Percentiles rank a stretch among this genome's conserved stretches.
These are phyloP conservation scores for Pterobdella sp. DNA, from an alignment of 2,888 invertebrate species.

Conservation along the genomic window DNA sequence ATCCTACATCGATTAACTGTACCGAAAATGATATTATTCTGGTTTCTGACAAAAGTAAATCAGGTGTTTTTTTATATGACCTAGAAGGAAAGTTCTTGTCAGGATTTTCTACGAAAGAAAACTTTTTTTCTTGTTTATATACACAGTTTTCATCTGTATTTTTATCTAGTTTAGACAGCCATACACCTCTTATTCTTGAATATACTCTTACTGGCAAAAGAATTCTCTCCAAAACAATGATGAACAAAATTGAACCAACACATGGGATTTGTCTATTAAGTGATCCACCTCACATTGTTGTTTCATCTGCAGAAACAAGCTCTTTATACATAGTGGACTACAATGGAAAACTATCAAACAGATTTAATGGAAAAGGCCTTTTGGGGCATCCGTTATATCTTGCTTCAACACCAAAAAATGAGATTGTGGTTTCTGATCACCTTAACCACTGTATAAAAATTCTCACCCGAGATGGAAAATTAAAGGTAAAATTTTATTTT, in stretches of 20 bases:
- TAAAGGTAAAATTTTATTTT: conserved; percentile 26
- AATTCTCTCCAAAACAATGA: conserved; percentile 9
- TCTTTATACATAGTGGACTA: conserved; percentile 25
- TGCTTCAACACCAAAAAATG: conserved; percentile 30
- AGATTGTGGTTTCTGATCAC: conserved; percentile 34
- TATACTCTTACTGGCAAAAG: conserved; percentile 27
- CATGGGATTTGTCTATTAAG: conserved; percentile 30
- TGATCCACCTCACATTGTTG: conserved; percentile 25
- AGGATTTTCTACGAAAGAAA: conserved; percentile 21
- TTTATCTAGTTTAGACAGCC: conserved; percentile 20
- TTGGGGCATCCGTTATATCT: conserved; percentile 33
- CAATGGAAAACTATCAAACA: conserved; percentile 29
- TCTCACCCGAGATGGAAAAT: conserved; percentile 30
- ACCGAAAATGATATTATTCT: conserved; percentile 23
- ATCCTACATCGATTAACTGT: conserved; percentile 28
- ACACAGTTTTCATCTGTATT: conserved; percentile 21
- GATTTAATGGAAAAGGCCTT: conserved; percentile 20
- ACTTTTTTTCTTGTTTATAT: conserved; percentile 16
- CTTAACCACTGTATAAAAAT: conserved; percentile 33
- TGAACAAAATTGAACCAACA: conserved; percentile 31
- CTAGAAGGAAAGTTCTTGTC: conserved; percentile 6
- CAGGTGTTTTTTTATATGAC: conserved; percentile 27
- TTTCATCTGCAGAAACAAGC: conserved; percentile 29
- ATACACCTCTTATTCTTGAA: conserved; percentile 26
- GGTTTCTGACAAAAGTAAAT: conserved; percentile 30